Evolutionary conservation across 2,888 invertebrate species (phyloP), one percentile per base, ranked within the genome.

Genomic region (Cyclophora albipunctata): DNA sequence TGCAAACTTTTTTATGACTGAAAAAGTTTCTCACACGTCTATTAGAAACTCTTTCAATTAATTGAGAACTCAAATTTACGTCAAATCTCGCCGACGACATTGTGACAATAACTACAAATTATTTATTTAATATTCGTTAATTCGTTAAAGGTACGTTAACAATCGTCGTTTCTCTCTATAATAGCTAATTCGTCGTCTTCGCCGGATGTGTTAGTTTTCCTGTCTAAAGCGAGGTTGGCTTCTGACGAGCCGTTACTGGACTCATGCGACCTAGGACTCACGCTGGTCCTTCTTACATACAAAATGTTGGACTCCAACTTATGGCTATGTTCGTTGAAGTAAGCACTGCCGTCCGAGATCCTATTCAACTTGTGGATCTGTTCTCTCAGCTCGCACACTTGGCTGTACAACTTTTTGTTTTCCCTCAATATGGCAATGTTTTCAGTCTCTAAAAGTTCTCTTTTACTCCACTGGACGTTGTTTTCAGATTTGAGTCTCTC

Each of bases 401-500:
- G 88, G 2, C 82, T 70, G 46, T 88, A 88, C 2, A 97, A 73
- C 71, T 96, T 95, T 71, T 97, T 97, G 72, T 96, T 97, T 64
- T 98, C 97, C 41, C 97, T 89, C 70, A 98, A 94, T 58, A 98
- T 88, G 0, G 93, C 93, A 65, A 96, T 90, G 73, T 97, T 97
- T 67, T 98, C 97, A 0, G 96, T 95, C 82, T 98, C 98, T 47
- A 98, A 76, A 4, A 96, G 89, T 79, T 98, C 98, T 3, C 97
- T 87, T 75, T 96, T 95, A 20, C 95, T 96, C 97, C 97, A 98
- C 75, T 98, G 98, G 1, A 95, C 92, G 0, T 96, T 97, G 81
- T 98, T 98, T 84, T 98, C 98, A 0, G 94, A 93, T 84, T 98
- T 97, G 7, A 97, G 85, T 62, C 93, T 90, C 74, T 98, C 97